Evolutionary conservation across 1,140 invertebrate species (phyloP), one percentile per base, ranked within the genome.

Genomic region (Calliopsis andreniformis): DNA sequence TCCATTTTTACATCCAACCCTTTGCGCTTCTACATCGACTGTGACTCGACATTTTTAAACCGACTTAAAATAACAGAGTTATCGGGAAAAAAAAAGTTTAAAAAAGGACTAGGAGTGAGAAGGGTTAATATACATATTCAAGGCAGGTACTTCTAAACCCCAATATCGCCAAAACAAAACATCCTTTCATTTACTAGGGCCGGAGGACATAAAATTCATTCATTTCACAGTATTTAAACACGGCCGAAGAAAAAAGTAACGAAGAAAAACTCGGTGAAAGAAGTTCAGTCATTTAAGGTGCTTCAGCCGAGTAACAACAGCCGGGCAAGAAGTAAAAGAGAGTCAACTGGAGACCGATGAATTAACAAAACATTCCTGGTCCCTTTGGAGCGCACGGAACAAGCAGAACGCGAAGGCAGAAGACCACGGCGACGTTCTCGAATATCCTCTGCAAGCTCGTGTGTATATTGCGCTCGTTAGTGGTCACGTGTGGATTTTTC

Each of bases 301-400:
- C 43, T 43, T 62, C 16, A 23, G 8, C 2, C 23, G 51, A 28
- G 53, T 25, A 8, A 63, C 43, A n/a, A 49, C 43, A n/a, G 35
- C 5, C 5, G 53, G 8, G 30, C 12, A n/a, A 23, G n/a, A 62
- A 18, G 28, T 14, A 14, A 18, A 23, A 18, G 25, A 45, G 7
- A 1, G 43, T 45, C 43, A 18, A 45, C 43, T 4, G 43, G 14
- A 45, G n/a, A 18, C 14, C 30, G 12, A 69, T 30, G 20, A 61
- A 58, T 70, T 49, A 61, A 70, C 42, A 35, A 51, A 66, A 70
- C 42, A n/a, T 69, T 43, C 23, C 39, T 23, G 20, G 25, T 70
- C 20, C 28, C 28, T 47, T 59, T 14, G n/a, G 42, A 47, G 10
- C 8, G 16, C 7, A 18, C 28, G 6, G n/a, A 45, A 32, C 47